phyloP scores from a whole-genome alignment of 92 coral and sea anemone species.

The Palythoa grandiflora region DNA sequence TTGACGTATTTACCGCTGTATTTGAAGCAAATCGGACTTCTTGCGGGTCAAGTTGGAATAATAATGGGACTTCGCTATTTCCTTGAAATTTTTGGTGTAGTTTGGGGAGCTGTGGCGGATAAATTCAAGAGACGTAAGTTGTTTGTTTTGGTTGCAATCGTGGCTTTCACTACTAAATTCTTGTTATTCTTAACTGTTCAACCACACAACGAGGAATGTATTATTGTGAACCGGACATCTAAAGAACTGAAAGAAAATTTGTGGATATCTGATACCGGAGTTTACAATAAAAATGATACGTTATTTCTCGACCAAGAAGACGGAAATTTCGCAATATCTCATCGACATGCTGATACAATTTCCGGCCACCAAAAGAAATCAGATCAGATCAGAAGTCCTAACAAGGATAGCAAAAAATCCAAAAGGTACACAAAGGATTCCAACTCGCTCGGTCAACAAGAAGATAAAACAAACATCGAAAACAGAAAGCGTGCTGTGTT shows the following conservation, averaged over 20 bases:
- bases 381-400: background rate
- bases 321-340: background rate
- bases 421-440: background rate
- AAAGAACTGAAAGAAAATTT: background rate
- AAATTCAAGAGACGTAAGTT: constrained; percentile 56
- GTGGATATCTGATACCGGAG: background rate
- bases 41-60: constrained; percentile 54
- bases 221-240: constrained; percentile 22
- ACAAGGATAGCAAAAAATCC: background rate
- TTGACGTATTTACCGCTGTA: constrained; percentile 60
- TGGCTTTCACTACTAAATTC: constrained; percentile 46
- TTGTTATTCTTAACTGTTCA: constrained; percentile 52
- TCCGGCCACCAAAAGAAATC: background rate
- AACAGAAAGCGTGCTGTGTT: background rate
- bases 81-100: constrained; percentile 57
- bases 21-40: constrained; percentile 60
- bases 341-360: background rate
- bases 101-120: constrained; percentile 63
- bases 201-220: constrained; percentile 51
- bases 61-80: constrained; percentile 53
- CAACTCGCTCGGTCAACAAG: background rate
- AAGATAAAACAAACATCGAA: background rate
- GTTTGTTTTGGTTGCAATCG: constrained; percentile 51
- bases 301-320: background rate
- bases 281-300: background rate